Conservation (phyloP, 2,113 vertebrate genomes). For the Empidonax traillii region DNA sequence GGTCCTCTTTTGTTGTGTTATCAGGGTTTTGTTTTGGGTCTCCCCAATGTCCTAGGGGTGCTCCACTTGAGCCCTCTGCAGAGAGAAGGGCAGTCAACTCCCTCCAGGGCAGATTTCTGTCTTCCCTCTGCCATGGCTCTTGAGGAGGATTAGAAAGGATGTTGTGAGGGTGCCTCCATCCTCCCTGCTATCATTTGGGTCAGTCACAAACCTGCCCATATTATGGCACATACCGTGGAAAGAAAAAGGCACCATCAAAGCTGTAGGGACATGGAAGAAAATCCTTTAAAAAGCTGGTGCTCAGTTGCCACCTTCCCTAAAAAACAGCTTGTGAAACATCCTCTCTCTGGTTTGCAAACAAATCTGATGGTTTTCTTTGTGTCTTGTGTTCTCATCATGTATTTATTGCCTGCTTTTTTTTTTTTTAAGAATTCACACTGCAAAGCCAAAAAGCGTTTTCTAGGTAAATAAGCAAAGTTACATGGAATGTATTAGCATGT, state of each 20-base stretch:
- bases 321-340: not conserved
- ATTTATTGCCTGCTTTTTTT: not conserved
- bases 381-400: not conserved
- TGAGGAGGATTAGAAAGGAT: not conserved
- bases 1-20: not conserved
- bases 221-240: not conserved
- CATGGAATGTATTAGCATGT: not conserved
- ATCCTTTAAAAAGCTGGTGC: not conserved
- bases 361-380: not conserved
- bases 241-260: not conserved
- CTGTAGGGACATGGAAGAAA: not conserved
- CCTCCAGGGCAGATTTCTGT: not conserved
- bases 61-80: not conserved
- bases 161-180: not conserved
- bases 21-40: not conserved
- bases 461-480: not conserved
- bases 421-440: not conserved
- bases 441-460: not conserved
- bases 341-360: not conserved
- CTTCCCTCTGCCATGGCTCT: fast-evolving
- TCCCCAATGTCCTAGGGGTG: not conserved
- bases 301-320: not conserved
- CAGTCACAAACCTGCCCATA: fast-evolving
- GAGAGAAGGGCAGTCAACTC: not conserved
- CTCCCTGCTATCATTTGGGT: too few species aligned